Conservation (phyloP, 2,888 invertebrate genomes). For the Helobdella robusta region DNA sequence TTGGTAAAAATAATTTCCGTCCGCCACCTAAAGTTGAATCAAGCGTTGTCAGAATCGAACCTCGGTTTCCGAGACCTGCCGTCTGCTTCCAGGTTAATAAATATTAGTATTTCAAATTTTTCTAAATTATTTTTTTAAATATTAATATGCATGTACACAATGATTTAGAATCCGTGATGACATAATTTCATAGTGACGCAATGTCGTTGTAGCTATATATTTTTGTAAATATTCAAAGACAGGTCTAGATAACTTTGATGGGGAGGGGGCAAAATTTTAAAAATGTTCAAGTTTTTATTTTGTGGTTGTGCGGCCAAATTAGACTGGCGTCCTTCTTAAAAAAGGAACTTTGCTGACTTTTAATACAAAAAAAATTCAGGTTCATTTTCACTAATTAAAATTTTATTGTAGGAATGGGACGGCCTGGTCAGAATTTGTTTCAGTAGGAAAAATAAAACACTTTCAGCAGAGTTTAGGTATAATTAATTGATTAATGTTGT, state of each 20-base stretch:
- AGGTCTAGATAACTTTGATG: too few species aligned
- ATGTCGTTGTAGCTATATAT: neutral
- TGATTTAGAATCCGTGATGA: too few species aligned
- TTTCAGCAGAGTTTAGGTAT: constrained; percentile 78
- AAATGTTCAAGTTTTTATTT: too few species aligned
- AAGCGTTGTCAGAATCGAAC: constrained; percentile 91
- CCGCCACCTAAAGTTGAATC: constrained; percentile 99
- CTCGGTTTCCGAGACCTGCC: constrained; percentile 88
- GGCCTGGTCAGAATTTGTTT: constrained; percentile 89
- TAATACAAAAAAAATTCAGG: neutral
- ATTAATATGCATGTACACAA: too few species aligned
- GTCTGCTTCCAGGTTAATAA: constrained; percentile 64
- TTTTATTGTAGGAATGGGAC: constrained; percentile 76
- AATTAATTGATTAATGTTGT: constrained; percentile 17
- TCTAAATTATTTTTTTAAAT: too few species aligned
- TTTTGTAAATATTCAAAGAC: neutral
- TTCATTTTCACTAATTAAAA: neutral
- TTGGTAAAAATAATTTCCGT: constrained; percentile 93
- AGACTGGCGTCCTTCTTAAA: too few species aligned
- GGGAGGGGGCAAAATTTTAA: too few species aligned
- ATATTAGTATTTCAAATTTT: neutral
- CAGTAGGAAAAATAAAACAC: constrained; percentile 88
- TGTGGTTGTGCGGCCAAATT: too few species aligned
- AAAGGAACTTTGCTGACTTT: too few species aligned
- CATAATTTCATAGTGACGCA: too few species aligned